Percentiles rank a stretch among this genome's conserved stretches.
Conservation (phyloP, 2,888 invertebrate species). For the Lepidocyrtoides sp. region DNA sequence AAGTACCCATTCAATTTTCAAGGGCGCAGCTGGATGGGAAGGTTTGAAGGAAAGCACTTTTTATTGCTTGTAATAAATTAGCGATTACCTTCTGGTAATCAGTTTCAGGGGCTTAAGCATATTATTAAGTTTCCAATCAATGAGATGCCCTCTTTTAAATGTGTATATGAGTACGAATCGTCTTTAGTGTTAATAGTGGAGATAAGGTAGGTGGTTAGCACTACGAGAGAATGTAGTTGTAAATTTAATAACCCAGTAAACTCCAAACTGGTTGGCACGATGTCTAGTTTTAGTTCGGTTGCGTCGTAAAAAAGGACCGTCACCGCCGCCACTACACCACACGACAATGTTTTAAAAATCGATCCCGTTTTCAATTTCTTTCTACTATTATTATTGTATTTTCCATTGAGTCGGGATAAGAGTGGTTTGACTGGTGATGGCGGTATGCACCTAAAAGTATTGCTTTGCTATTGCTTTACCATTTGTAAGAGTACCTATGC, state of each 20-base stretch:
- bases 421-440: slow-evolving; percentile 23
- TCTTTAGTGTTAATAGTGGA: background rate
- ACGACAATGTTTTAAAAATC: slow-evolving; percentile 73
- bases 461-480: too few relatives aligned
- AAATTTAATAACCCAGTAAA: slow-evolving; percentile 67
- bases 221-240: background rate
- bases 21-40: slow-evolving; percentile 70
- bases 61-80: slow-evolving; percentile 71
- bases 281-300: background rate
- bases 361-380: slow-evolving; percentile 68
- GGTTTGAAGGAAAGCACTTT: slow-evolving; percentile 46
- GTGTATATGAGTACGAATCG: background rate
- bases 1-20: slow-evolving; percentile 72
- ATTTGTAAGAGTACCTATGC: background rate
- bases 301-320: background rate
- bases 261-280: background rate
- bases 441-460: background rate
- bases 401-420: background rate
- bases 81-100: slow-evolving; percentile 67
- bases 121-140: slow-evolving; percentile 64
- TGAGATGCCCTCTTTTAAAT: background rate
- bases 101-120: slow-evolving; percentile 61
- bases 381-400: slow-evolving; percentile 12
- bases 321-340: slow-evolving; percentile 1
- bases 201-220: background rate